Evolutionary conservation across 2,797 vertebrate species (phyloP).

Genomic region (Taeniopygia guttata): DNA sequence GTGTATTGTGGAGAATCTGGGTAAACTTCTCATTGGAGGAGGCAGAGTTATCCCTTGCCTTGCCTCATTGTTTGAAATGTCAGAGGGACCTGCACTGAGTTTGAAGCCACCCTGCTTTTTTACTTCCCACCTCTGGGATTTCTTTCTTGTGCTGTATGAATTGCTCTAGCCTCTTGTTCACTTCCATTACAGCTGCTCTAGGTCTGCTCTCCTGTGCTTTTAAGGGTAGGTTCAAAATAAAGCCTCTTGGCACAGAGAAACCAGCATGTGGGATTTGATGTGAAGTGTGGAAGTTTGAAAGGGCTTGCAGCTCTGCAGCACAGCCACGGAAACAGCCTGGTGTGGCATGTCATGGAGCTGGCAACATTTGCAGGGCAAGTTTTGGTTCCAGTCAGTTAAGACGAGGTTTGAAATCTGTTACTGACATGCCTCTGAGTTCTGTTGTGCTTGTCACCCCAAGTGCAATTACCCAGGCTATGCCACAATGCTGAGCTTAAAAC

Average conservation of each 20-base stretch:
- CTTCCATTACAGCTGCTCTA: background rate
- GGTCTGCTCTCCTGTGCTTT: background rate
- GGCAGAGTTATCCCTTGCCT: background rate
- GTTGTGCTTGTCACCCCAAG: slow-evolving; percentile 27
- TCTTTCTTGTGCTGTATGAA: background rate
- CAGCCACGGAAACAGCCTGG: background rate
- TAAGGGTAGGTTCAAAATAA: background rate
- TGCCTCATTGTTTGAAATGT: background rate
- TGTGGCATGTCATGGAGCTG: accelerated
- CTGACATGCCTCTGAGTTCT: background rate
- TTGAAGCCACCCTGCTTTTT: background rate
- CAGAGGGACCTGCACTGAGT: background rate
- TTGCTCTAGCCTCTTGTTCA: background rate
- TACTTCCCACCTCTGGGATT: background rate
- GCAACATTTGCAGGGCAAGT: accelerated
- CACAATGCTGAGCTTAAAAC: slow-evolving; percentile 34
- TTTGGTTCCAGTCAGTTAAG: background rate
- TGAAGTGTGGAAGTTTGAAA: background rate
- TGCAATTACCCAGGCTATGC: slow-evolving; percentile 34
- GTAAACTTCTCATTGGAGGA: background rate
- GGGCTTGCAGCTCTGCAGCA: background rate
- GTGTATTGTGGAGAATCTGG: background rate
- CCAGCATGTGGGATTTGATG: background rate
- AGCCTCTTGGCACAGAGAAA: background rate
- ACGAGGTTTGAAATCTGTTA: background rate